These are phyloP conservation scores for Drosophila anomelani DNA, from an alignment of 2,888 invertebrate genomes.

Conservation along the genomic window DNA sequence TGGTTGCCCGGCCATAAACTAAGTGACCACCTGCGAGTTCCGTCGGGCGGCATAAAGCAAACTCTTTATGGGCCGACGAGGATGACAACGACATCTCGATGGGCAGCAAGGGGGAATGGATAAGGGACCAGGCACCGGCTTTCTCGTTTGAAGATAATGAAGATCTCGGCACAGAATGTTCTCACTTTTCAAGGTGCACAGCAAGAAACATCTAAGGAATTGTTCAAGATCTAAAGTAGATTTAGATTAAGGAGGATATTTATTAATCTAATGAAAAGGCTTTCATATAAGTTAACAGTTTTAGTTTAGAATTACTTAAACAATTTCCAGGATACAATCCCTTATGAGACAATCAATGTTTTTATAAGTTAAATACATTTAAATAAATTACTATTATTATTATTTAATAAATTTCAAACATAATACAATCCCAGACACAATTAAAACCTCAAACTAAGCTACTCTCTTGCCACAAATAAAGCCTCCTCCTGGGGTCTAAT, in stretches of 20 bases:
- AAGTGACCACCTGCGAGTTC: constrained; percentile 46
- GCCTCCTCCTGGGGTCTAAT: constrained; percentile 33
- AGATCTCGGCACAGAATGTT: constrained; percentile 63
- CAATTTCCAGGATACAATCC: neutral
- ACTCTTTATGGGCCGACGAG: constrained; percentile 61
- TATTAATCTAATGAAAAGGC: neutral
- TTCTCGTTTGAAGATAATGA: constrained; percentile 67
- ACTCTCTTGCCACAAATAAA: neutral
- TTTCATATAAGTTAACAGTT: neutral
- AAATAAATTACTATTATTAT: no score
- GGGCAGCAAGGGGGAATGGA: constrained; percentile 1
- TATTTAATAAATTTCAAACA: neutral
- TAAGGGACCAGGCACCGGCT: neutral
- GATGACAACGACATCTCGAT: constrained; percentile 40
- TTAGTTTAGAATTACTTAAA: neutral
- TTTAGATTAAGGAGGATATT: no score
- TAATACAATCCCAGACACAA: no score
- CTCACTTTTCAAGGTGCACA: constrained; percentile 43
- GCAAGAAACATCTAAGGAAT: neutral
- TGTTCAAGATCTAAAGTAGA: neutral
- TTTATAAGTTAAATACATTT: neutral
- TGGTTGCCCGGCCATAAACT: constrained; percentile 60
- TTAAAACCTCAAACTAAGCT: neutral
- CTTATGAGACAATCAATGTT: neutral
- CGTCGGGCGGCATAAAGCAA: constrained; percentile 61